phyloP scores from a whole-genome alignment of 1,140 invertebrate genomes.

The Tetramorium parvispinum region DNA sequence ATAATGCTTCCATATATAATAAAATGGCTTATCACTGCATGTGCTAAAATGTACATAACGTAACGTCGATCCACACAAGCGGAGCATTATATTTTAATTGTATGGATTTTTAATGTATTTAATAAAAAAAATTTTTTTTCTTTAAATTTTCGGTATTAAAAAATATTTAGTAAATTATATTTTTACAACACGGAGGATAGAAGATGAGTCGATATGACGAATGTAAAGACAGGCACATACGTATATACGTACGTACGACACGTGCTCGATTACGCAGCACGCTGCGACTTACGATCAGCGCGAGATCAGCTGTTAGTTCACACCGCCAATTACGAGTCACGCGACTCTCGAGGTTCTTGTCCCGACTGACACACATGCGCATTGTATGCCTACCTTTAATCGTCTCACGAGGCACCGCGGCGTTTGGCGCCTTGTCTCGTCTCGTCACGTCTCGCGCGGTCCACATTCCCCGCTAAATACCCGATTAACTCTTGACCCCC shows the following conservation, averaged over 20 bases:
- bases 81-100: neutral
- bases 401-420: constrained; percentile 15
- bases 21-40: neutral
- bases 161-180: neutral
- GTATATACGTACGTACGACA: neutral
- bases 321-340: constrained; percentile 67
- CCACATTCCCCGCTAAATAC: constrained; percentile 52
- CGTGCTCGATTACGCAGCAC: constrained; percentile 39
- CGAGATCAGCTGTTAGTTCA: constrained; percentile 72
- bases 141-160: neutral
- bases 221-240: neutral
- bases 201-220: neutral
- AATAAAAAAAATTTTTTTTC: neutral
- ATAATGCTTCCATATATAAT: neutral
- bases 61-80: neutral
- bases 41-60: neutral
- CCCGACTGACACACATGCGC: constrained; percentile 61
- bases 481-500: constrained; percentile 56
- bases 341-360: constrained; percentile 70
- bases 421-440: constrained; percentile 40
- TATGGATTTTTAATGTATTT: neutral
- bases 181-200: neutral
- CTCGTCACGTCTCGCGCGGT: constrained; percentile 28
- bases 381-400: constrained; percentile 57
- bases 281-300: constrained; percentile 41